Base-by-base conservation (phyloP, 2,888 invertebrate genomes). In the Thysanoteuthis rhombus region DNA sequence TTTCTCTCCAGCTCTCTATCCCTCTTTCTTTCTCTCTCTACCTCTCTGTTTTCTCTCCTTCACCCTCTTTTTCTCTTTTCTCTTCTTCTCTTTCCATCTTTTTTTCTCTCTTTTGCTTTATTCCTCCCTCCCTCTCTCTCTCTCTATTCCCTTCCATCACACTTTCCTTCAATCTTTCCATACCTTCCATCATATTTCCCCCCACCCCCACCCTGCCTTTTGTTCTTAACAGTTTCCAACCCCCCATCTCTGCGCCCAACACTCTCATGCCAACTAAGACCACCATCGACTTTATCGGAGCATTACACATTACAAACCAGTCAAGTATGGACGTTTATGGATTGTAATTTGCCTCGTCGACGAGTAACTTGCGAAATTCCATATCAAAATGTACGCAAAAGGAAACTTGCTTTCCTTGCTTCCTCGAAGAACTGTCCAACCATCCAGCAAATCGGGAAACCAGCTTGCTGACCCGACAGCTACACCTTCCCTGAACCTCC, bases 241-340 rank as follows among this genome's bases (percentile, higher is more conserved):
- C 16, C 16, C 16, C 42, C 42, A 42, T 16, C 16, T 16, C 42
- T 8, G 42, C 42, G 16, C n/a, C n/a, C 16, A 42, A 42, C 42
- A 16, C 42, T 42, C 16, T 8, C 28, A 58, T 28, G 32, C 58
- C 28, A 58, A 58, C 58, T 28, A 8, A 25, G 3, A 58, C 58
- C 58, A 58, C 28, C 25, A 58, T 28, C 32, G 58, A 25, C 25
- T 52, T 52, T 52, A 52, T 75, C n/a, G 75, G 75, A n/a, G n/a
- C 16, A 75, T 75, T 75, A 4, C 75, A 75, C 75, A 75, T 75
- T 75, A 75, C 52, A 75, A 75, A 75, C 75, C n/a, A 75, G 75
- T 75, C 75, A 75, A 75, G 75, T n/a, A 75, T n/a, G n/a, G 75
- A 75, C 75, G 75, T 75, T 75, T 75, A 75, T 75, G 75, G n/a